These are phyloP conservation scores for Scarus forsteni DNA, from an alignment of 2,797 vertebrate genomes.

Conservation along the genomic window DNA sequence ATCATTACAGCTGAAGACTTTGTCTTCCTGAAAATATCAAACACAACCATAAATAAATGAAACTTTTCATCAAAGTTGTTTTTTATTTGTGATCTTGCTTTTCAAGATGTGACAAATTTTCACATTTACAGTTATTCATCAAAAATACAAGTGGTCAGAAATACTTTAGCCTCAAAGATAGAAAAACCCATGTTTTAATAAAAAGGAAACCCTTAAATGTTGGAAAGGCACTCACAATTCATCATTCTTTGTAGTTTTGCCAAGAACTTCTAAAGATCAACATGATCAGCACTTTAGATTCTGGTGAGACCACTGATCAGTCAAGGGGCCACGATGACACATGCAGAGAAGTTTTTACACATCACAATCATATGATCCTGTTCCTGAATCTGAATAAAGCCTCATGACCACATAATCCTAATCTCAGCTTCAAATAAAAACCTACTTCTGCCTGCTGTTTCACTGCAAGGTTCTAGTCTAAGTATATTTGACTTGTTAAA, in stretches of 20 bases:
- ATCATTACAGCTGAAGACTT: neutral
- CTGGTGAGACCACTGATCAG: neutral
- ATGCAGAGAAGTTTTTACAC: conserved; percentile 2
- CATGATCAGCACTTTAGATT: conserved; percentile 15
- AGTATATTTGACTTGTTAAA: neutral
- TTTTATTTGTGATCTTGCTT: conserved; percentile 13
- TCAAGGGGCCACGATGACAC: conserved; percentile 2
- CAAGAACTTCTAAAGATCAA: conserved; percentile 39
- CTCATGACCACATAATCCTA: conserved; percentile 13
- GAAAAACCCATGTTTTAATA: neutral
- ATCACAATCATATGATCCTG: conserved; percentile 27
- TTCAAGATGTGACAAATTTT: neutral
- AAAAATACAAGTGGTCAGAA: conserved; percentile 2
- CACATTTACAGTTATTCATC: neutral
- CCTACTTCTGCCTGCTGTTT: neutral
- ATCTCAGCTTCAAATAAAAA: neutral
- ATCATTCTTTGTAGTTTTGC: neutral
- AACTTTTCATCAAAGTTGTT: conserved; percentile 20
- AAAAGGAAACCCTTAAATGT: neutral
- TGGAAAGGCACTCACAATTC: conserved; percentile 25
- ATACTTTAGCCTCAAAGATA: neutral
- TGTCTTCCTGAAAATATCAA: conserved; percentile 3
- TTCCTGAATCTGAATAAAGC: conserved; percentile 37
- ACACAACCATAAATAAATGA: conserved; percentile 30
- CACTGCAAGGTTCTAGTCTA: neutral